Evolutionary conservation across 2,888 invertebrate species (phyloP), one percentile per base, ranked within the genome.

Genomic region (Drosophila yooni): DNA sequence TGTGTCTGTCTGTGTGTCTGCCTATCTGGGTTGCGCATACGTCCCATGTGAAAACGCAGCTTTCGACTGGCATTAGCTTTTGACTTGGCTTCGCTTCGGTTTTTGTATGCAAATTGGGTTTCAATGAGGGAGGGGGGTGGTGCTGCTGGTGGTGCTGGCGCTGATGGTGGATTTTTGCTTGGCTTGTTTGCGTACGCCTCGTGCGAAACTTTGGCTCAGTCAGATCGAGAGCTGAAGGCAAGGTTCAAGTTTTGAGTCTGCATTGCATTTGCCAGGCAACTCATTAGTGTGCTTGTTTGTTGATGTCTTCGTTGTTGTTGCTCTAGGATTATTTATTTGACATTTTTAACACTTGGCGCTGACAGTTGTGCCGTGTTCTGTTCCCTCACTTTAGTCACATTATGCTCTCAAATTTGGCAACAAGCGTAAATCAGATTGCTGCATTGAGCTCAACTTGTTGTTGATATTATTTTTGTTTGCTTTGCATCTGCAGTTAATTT

Each of bases 71-170:
- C 52, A 78, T 75, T 71, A 81, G 70, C 64, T 70, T 72, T 68
- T 53, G 67, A 36, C 60, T 79, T 79, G 60, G 51, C 75, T 59
- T 61, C 70, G 43, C 27, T 58, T 76, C 50, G 52, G 57, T 72
- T 80, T 82, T 76, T 79, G 87, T 88, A 87, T 87, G 90, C 88
- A 88, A 87, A 89, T 85, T 77, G 70, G 54, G 69, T 63, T 64
- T 50, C 31, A 43, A 51, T 43, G 46, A 34, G 46, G 33, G 18
- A 11, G 40, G 25, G 27, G 21, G 15, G 31, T 25, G 46, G 8
- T 46, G 36, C 25, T 10, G 29, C 7, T 5, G 10, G 18, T 5
- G 15, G 61, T 33, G 33, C 10, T 33, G 33, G 0, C 33, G 33
- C 0, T 33, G 33, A 27, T 13, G 31, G 36, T 15, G 18, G 10